These are phyloP conservation scores for Asbolus verrucosus DNA, from an alignment of 1,140 invertebrate genomes.

Conservation along the genomic window DNA sequence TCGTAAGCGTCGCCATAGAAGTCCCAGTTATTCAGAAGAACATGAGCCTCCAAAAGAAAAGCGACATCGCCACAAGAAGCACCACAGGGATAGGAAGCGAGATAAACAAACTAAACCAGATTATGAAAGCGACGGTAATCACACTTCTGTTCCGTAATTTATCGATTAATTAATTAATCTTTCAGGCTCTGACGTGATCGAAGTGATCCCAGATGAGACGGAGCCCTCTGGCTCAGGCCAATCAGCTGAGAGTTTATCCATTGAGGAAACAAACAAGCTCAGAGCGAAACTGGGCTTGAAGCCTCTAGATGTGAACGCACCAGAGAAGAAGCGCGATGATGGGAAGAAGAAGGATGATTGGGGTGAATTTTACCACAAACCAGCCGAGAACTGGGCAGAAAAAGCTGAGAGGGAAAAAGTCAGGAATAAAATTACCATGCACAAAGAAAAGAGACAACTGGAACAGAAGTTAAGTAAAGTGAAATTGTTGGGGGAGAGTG, in stretches of 20 bases:
- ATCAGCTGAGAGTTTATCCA: slow-evolving; percentile 76
- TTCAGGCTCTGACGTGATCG: slow-evolving; percentile 62
- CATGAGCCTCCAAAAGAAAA: slow-evolving; percentile 68
- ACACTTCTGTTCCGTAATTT: too few relatives aligned
- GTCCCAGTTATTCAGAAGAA: slow-evolving; percentile 67
- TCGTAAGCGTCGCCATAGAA: slow-evolving; percentile 68
- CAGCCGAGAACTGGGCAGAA: slow-evolving; percentile 84
- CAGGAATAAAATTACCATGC: slow-evolving; percentile 80
- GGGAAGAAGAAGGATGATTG: slow-evolving; percentile 79
- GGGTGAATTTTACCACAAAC: slow-evolving; percentile 94
- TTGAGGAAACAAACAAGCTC: slow-evolving; percentile 93
- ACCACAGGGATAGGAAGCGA: slow-evolving; percentile 71
- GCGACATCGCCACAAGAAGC: slow-evolving; percentile 72
- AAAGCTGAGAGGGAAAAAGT: slow-evolving; percentile 85
- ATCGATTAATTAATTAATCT: too few relatives aligned
- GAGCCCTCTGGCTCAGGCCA: slow-evolving; percentile 49
- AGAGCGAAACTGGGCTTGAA: slow-evolving; percentile 94
- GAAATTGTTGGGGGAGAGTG: slow-evolving; percentile 80
- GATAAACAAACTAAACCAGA: slow-evolving; percentile 65
- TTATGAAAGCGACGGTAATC: slow-evolving; percentile 71
- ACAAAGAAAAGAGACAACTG: slow-evolving; percentile 84
- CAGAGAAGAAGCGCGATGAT: slow-evolving; percentile 65
- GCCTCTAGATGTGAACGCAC: slow-evolving; percentile 79
- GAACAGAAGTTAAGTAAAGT: slow-evolving; percentile 78
- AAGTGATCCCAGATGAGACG: slow-evolving; percentile 57